Percentiles rank a stretch among this genome's conserved stretches.
Conservation (phyloP, 2,113 vertebrate species). For the Anolis carolinensis region DNA sequence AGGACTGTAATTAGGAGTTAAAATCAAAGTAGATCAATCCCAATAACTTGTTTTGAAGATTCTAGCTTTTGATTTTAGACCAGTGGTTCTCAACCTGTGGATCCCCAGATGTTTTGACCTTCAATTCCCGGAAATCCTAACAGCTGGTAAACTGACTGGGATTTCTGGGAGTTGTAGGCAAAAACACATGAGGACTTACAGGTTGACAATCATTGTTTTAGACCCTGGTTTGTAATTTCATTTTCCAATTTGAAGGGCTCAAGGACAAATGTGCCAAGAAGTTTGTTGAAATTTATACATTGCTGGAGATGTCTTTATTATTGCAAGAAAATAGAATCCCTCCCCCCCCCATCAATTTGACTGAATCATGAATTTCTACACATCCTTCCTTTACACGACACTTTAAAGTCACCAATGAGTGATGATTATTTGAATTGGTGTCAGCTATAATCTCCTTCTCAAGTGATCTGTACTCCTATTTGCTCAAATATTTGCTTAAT, state of each 20-base stretch:
- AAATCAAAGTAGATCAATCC: background rate
- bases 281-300: background rate
- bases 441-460: background rate
- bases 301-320: background rate
- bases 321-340: background rate
- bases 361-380: background rate
- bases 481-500: background rate
- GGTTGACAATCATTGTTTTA: too few species aligned
- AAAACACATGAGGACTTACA: too few species aligned
- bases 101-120: too few species aligned
- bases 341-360: too few species aligned
- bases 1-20: background rate
- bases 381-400: background rate
- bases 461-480: background rate
- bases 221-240: constrained; percentile 1
- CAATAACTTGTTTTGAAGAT: background rate
- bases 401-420: background rate
- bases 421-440: background rate
- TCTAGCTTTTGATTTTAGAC: background rate
- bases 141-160: too few species aligned
- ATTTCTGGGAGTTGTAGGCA: too few species aligned
- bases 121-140: too few species aligned
- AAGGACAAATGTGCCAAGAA: background rate
- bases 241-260: constrained; percentile 1
- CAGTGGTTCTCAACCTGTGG: too few species aligned